Evolutionary conservation across 1,140 invertebrate species (phyloP).

Genomic region (Drosophila melanogaster): Release_6_plus_ISO1_MT NT_037436.4:15098001-15098500

Average conservation of each 20-base stretch:
- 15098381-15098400: slow-evolving; percentile 99
- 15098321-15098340: neutral
- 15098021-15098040: too few species aligned
- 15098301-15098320: neutral
- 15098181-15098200: too few species aligned
- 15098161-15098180: slow-evolving; percentile 2
- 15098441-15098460: slow-evolving; percentile 97
- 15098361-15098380: slow-evolving; percentile 98
- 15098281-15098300: neutral
- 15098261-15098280: slow-evolving; percentile 7
- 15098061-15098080: slow-evolving; percentile 1
- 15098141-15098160: neutral
- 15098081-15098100: neutral
- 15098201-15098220: slow-evolving; percentile 27
- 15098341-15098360: slow-evolving; percentile 88
- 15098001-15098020: too few species aligned
- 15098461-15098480: slow-evolving; percentile 99
- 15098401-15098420: slow-evolving; percentile 97
- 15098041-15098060: too few species aligned
- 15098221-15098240: slow-evolving; percentile 29
- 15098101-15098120: slow-evolving; percentile 4
- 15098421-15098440: slow-evolving; percentile 96
- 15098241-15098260: slow-evolving; percentile 25
- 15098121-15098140: slow-evolving; percentile 10
- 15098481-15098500: slow-evolving; percentile 99